These are phyloP conservation scores for Hippoglossus stenolepis DNA, from an alignment of 2,113 vertebrate species.

Conservation along the genomic window DNA sequence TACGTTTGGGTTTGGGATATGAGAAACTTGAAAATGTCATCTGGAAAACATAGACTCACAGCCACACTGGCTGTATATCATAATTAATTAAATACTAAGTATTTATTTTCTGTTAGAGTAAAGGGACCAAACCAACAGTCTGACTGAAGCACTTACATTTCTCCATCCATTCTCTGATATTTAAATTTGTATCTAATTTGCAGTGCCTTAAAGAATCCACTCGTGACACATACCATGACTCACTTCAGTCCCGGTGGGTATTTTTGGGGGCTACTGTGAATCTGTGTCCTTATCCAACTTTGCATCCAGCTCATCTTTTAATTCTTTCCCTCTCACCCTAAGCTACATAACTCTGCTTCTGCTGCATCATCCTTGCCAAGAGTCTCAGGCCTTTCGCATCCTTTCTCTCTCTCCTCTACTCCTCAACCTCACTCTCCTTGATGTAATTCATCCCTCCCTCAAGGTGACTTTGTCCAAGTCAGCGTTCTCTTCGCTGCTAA, in stretches of 20 bases:
- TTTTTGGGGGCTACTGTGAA: not conserved
- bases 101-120: not conserved
- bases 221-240: too few species aligned
- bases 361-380: not conserved
- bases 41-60: not conserved
- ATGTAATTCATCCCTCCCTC: constrained; percentile 23
- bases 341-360: not conserved
- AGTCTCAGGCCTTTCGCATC: constrained; percentile 6
- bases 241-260: too few species aligned
- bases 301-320: not conserved
- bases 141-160: not conserved
- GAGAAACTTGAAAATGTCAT: not conserved
- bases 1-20: too few species aligned
- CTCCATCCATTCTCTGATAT: not conserved
- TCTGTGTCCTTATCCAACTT: not conserved
- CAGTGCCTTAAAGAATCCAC: not conserved
- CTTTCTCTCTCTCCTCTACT: constrained; percentile 1
- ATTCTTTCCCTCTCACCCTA: not conserved
- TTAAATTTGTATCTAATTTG: not conserved
- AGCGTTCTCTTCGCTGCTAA: not conserved
- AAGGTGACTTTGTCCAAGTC: constrained; percentile 30
- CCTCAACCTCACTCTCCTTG: constrained; percentile 1
- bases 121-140: not conserved
- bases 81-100: not conserved
- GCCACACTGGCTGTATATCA: not conserved